Evolutionary conservation across 2,113 vertebrate genomes (phyloP).

Genomic region (Cryptomyrus ogoouensis): DNA sequence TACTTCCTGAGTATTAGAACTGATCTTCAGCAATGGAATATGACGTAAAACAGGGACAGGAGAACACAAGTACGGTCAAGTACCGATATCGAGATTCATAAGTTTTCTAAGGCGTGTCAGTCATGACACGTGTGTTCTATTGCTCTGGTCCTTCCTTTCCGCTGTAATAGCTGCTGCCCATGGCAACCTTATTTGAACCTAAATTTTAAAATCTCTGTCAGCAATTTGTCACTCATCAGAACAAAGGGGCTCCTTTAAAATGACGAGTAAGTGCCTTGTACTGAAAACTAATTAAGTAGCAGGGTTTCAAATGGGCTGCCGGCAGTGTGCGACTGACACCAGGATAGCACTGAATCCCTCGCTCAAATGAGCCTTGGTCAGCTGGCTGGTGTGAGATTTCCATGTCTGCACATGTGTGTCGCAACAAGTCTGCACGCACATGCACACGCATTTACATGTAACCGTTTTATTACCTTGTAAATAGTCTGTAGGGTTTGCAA

Average conservation of each 20-base stretch:
- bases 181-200: neutral
- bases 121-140: neutral
- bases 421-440: too few species aligned
- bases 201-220: neutral
- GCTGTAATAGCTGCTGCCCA: neutral
- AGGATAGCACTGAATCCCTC: neutral
- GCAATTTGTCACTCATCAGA: neutral
- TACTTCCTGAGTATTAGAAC: too few species aligned
- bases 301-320: neutral
- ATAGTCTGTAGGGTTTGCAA: too few species aligned
- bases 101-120: neutral
- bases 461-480: too few species aligned
- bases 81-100: neutral
- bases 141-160: neutral
- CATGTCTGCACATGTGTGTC: too few species aligned
- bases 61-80: too few species aligned
- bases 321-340: neutral
- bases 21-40: too few species aligned
- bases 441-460: too few species aligned
- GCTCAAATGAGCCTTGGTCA: neutral
- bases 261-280: neutral
- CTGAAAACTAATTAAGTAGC: neutral
- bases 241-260: neutral
- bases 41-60: too few species aligned
- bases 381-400: too few species aligned